Percentiles rank a stretch among this genome's conserved stretches.
Evolutionary conservation across 2,888 invertebrate species (phyloP).

Genomic region (Balanococcus diminutus): DNA sequence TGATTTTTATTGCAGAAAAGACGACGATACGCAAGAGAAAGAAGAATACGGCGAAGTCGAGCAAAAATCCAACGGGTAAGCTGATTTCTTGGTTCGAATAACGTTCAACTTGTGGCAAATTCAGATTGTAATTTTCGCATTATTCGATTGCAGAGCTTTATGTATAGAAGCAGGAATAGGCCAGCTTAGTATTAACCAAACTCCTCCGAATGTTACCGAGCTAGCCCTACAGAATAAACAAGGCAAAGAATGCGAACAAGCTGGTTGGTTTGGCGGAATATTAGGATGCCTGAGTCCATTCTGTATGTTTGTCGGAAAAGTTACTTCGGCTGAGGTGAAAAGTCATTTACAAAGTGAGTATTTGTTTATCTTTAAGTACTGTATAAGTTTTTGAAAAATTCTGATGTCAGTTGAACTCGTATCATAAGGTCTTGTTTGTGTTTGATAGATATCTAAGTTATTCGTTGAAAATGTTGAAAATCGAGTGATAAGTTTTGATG

Average conservation of each 20-base stretch:
- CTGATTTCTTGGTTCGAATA: not conserved
- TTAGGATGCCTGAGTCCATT: conserved; percentile 88
- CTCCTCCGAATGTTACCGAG: not conserved
- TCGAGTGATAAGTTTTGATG: no score
- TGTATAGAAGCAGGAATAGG: not conserved
- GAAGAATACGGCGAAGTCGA: conserved; percentile 3
- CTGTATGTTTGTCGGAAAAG: conserved; percentile 83
- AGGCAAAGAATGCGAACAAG: conserved; percentile 34
- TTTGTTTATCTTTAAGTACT: no score
- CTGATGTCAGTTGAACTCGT: no score
- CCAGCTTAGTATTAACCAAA: not conserved
- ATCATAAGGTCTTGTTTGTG: no score
- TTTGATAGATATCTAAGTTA: no score
- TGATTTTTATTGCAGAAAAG: conserved; percentile 23
- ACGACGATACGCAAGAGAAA: conserved; percentile 25
- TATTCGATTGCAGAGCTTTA: not conserved
- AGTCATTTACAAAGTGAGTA: conserved; percentile 65
- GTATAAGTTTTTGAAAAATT: no score
- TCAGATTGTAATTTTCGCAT: not conserved
- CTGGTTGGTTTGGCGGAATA: conserved; percentile 71
- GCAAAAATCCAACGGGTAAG: conserved; percentile 14
- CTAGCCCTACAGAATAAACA: conserved; percentile 12
- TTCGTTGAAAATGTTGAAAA: no score
- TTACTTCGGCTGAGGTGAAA: conserved; percentile 73
- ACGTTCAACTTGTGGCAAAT: not conserved